These are phyloP conservation scores for Chelonoidis abingdonii DNA, from an alignment of 2,113 vertebrate species.

Conservation along the genomic window DNA sequence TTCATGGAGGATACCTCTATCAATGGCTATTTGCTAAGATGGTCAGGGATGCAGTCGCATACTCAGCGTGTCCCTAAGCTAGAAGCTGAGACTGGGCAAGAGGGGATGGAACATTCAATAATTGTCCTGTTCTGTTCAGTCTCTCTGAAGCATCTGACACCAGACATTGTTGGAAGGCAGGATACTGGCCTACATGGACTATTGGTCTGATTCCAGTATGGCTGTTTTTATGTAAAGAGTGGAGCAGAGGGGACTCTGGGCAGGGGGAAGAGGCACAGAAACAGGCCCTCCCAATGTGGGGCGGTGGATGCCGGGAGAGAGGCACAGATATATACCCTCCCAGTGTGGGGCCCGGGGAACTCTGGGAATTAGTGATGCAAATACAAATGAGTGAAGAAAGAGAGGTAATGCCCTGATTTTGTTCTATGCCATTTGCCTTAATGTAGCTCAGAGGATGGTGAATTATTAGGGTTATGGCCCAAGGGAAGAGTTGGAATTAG, in stretches of 20 bases:
- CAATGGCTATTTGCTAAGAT: background rate
- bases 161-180: background rate
- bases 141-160: background rate
- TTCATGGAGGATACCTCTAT: background rate
- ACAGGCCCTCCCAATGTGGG: background rate
- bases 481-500: background rate
- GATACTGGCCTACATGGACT: background rate
- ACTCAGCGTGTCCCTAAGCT: background rate
- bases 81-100: background rate
- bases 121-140: background rate
- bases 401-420: background rate
- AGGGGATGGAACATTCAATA: background rate
- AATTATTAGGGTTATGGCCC: background rate
- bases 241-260: background rate
- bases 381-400: fast-evolving
- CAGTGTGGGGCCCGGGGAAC: background rate
- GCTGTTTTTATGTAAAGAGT: background rate
- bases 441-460: background rate
- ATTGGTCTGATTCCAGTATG: background rate
- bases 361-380: background rate
- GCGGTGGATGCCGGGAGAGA: background rate
- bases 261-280: background rate
- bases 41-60: background rate
- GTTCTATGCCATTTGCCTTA: background rate
- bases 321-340: background rate